Percentiles rank a stretch among this genome's conserved stretches.
Conservation (phyloP, 2,888 invertebrate species). For the Cephus sareptanus region DNA sequence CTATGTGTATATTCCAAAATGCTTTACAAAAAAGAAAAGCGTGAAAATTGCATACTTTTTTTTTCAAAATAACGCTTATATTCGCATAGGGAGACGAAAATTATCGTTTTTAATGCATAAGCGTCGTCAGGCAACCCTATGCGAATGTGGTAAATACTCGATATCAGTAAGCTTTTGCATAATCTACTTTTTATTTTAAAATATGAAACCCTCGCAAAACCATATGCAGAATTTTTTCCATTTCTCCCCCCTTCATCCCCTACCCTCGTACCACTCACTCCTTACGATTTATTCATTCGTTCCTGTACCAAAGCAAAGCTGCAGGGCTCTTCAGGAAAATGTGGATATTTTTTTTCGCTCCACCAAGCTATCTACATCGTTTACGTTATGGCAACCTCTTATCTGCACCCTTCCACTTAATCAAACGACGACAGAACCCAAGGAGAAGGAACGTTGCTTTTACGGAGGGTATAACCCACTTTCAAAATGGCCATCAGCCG, state of each 20-base stretch:
- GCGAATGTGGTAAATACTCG: too few relatives aligned
- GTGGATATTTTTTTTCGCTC: slow-evolving; percentile 24
- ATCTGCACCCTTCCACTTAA: slow-evolving; percentile 37
- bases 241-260: neutral
- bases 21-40: too few relatives aligned
- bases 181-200: neutral
- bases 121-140: too few relatives aligned
- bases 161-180: too few relatives aligned
- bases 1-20: too few relatives aligned
- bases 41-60: too few relatives aligned
- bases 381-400: slow-evolving; percentile 33
- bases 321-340: slow-evolving; percentile 10
- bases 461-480: neutral
- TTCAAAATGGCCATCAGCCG: neutral
- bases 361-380: slow-evolving; percentile 32
- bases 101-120: too few relatives aligned
- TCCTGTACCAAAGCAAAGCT: slow-evolving; percentile 15
- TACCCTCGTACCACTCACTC: neutral
- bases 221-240: neutral
- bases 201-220: neutral
- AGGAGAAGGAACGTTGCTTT: slow-evolving; percentile 8
- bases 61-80: too few relatives aligned
- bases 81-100: too few relatives aligned
- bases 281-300: neutral
- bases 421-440: slow-evolving; percentile 12